Percentiles rank a stretch among this genome's conserved stretches.
Evolutionary conservation across 2,888 invertebrate species (phyloP).

Genomic region (Liopterus haemorrhoidalis): DNA sequence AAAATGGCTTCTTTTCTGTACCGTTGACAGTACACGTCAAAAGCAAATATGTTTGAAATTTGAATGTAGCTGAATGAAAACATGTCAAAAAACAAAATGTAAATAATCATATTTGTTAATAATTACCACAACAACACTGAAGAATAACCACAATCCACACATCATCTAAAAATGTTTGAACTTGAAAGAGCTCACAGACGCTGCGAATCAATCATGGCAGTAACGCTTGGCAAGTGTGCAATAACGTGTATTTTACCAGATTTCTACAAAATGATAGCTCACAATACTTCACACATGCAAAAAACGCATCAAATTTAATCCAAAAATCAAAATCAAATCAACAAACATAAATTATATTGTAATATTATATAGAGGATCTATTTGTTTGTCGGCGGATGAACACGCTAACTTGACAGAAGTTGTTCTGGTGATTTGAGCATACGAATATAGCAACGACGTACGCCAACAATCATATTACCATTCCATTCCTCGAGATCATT

Average conservation of each 20-base stretch:
- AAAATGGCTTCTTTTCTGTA: constrained; percentile 29
- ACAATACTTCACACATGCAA: constrained; percentile 2
- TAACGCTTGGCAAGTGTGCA: constrained; percentile 21
- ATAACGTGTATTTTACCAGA: constrained; percentile 16
- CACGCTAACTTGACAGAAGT: constrained; percentile 21
- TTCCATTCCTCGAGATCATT: no score
- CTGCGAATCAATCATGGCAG: constrained; percentile 49
- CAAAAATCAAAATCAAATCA: neutral
- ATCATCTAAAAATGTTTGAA: constrained; percentile 41
- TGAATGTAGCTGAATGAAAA: constrained; percentile 35
- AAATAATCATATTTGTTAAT: constrained; percentile 31
- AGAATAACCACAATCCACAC: constrained; percentile 40
- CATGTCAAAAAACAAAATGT: constrained; percentile 29
- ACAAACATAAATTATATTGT: constrained; percentile 9
- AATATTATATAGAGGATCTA: constrained; percentile 17
- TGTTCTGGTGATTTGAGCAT: constrained; percentile 14
- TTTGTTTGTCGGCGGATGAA: constrained; percentile 18
- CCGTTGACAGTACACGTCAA: constrained; percentile 41
- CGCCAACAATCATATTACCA: no score
- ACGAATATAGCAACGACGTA: constrained; percentile 10
- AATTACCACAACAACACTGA: constrained; percentile 41
- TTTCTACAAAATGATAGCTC: constrained; percentile 14
- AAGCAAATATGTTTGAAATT: constrained; percentile 34
- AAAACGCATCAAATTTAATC: neutral
- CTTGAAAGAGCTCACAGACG: constrained; percentile 41